Evolutionary conservation across 2,113 vertebrate genomes (phyloP), one percentile per base, ranked within the genome.

Genomic region (Australoheros scitulus): DNA sequence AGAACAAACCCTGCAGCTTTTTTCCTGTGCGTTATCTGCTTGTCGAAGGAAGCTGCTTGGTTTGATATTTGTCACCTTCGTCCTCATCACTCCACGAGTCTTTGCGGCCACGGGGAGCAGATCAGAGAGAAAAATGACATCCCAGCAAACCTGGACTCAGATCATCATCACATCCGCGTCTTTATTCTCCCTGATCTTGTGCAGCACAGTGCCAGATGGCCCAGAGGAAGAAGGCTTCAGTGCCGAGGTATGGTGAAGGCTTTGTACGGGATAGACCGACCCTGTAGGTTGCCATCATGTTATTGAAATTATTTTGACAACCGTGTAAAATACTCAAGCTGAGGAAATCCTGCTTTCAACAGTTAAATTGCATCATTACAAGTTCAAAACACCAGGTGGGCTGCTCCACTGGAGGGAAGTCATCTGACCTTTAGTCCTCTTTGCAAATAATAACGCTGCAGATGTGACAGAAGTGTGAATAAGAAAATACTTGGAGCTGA

Each of bases 141-240:
- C 88, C 63, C 83, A 22, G 26, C 89, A 87, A 2, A 22, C 34
- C 8, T 81, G 89, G 80, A 79, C 70, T 7, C 84, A 1, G n/a
- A 60, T 78, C 14, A n/a, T 77, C 29, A 50, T 91, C 86, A 41
- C 87, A 1, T 20, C 77, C 0, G 58, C 43, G 24, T 88, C 59
- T 34, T 34, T 88, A 1, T 50, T 77, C 2, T 78, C 80, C 10
- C 34, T 91, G 83, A 11, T 80, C n/a, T 47, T 75, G 61, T 80
- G 81, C 86, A 81, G 81, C 86, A 6, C 72, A 1, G 76, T 32
- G n/a, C 61, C 76, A 2, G 80, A 83, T 11, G 79, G 79, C 5
- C 90, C 86, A 2, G 89, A 92, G 61, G 93, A 95, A 1, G 94
- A 95, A 2, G 36, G 24, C 34, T 89, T 95, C 85, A 94, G 81